A percentile compares a stretch with the other conserved stretches of the same genome.
phyloP scores from a whole-genome alignment of 2,797 vertebrate genomes.

The Enteromius argenteus region DNA sequence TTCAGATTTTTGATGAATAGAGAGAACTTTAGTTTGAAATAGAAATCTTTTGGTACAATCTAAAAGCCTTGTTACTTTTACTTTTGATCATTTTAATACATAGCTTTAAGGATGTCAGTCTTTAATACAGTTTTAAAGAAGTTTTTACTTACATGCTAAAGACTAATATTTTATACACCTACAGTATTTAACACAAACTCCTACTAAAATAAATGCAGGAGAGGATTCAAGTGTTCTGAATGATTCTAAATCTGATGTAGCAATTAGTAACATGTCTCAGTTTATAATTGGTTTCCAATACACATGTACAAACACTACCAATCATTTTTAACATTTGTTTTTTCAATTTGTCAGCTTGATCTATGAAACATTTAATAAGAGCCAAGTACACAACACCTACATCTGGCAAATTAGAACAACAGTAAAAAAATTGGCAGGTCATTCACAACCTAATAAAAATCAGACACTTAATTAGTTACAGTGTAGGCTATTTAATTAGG shows the following conservation, averaged over 20 bases:
- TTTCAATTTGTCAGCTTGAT: neutral
- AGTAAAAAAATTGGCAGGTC: constrained; percentile 22
- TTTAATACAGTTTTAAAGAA: neutral
- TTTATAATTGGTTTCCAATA: constrained; percentile 4
- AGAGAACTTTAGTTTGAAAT: neutral
- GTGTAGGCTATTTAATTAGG: constrained; percentile 47
- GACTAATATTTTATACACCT: neutral
- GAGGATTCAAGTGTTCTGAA: neutral
- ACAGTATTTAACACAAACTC: neutral
- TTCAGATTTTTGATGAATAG: neutral
- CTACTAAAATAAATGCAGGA: neutral
- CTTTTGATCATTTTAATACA: no score
- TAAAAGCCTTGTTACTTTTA: neutral
- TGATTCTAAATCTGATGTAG: neutral
- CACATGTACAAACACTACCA: neutral
- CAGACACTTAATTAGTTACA: constrained; percentile 55
- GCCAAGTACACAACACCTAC: neutral
- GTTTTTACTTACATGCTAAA: neutral
- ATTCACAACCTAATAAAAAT: constrained; percentile 32
- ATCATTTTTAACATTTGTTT: neutral
- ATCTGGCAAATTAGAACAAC: neutral
- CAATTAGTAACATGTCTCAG: neutral
- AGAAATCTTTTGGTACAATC: neutral
- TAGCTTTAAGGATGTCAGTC: neutral
- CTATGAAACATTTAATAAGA: neutral